These are phyloP conservation scores for Streptopelia turtur DNA, from an alignment of 2,797 vertebrate genomes.

Conservation along the genomic window DNA sequence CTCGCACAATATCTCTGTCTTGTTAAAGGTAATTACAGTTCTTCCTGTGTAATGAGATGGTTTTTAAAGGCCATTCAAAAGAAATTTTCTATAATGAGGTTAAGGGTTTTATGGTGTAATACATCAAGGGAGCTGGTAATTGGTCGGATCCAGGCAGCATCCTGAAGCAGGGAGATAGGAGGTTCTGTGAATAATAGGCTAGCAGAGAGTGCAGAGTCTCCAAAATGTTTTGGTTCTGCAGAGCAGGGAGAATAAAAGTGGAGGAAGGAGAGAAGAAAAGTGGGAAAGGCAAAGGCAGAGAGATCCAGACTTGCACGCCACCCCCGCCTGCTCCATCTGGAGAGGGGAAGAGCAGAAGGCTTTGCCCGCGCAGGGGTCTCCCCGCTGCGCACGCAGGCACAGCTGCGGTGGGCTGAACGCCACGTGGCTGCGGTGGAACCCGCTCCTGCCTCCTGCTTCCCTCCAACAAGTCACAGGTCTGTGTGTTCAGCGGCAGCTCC, in stretches of 20 bases:
- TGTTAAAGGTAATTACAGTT: slow-evolving; percentile 79
- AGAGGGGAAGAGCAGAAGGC: not conserved
- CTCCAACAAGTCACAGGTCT: not conserved
- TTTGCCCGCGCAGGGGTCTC: not conserved
- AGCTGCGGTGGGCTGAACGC: not conserved
- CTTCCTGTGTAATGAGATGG: slow-evolving; percentile 79
- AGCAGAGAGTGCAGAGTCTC: not conserved
- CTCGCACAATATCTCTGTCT: slow-evolving; percentile 74
- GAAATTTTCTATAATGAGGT: slow-evolving; percentile 82
- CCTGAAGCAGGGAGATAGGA: slow-evolving; percentile 64
- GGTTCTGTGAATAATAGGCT: slow-evolving; percentile 37
- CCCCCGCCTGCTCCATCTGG: not conserved
- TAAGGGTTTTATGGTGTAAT: slow-evolving; percentile 80
- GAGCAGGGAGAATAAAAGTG: not conserved
- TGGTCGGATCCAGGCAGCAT: slow-evolving; percentile 71
- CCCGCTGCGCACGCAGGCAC: accelerated
- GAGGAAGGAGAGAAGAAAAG: not conserved
- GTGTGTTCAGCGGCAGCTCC: not conserved
- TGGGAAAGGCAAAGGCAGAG: not conserved
- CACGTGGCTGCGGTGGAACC: not conserved
- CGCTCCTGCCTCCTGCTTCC: not conserved
- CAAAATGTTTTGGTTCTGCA: slow-evolving; percentile 38
- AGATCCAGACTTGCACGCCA: not conserved
- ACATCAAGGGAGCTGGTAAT: slow-evolving; percentile 77
- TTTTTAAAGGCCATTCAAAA: slow-evolving; percentile 83